Evolutionary conservation across 92 coral and sea anemone species (phyloP), one percentile per base, ranked within the genome.

Genomic region (Epizoanthus stellaris): DNA sequence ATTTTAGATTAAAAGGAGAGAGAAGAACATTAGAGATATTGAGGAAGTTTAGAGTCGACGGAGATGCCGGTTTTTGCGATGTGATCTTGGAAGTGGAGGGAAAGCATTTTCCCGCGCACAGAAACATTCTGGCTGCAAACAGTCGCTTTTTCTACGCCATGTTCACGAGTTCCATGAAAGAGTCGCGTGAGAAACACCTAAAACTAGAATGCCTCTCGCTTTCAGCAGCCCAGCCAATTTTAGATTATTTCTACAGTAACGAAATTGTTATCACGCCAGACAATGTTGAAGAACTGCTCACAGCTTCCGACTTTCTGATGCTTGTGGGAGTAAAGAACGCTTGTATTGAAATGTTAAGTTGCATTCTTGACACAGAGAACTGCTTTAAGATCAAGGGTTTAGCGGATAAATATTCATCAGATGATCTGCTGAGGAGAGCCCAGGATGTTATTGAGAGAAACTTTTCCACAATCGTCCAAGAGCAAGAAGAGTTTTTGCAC

Each of bases 101-200:
- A 10, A 89, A 81, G 69, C 91, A 91, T 40, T 82, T 91, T 65
- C 76, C 94, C 12, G 90, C 90, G 7, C 97, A 93, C 69, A 92
- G 91, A 9, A 91, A 94, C 72, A 88, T 93, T 38, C 81, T 91
- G 87, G 97, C 94, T 23, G 97, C 97, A 20, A 93, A 81, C 69
- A 86, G 97, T 72, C 93, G 86, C 43, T 89, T 93, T 62, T 93
- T 93, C 83, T 93, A 89, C 86, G 88, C 94, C 19, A 91, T 93
- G 95, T 93, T 93, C n/a, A 85, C 87, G 45, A 91, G 97, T 71
- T 92, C 95, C 10, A 93, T 93, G 97, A 77, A 87, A 68, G 95
- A 91, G 81, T 91, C 97, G 13, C 58, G 42, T 15, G 91, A 93
- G 65, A 89, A 85, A 49, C 83, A 72, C 30, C 82, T 93, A 40